These are phyloP conservation scores for Falco peregrinus DNA, from an alignment of 2,797 vertebrate species.

Conservation along the genomic window DNA sequence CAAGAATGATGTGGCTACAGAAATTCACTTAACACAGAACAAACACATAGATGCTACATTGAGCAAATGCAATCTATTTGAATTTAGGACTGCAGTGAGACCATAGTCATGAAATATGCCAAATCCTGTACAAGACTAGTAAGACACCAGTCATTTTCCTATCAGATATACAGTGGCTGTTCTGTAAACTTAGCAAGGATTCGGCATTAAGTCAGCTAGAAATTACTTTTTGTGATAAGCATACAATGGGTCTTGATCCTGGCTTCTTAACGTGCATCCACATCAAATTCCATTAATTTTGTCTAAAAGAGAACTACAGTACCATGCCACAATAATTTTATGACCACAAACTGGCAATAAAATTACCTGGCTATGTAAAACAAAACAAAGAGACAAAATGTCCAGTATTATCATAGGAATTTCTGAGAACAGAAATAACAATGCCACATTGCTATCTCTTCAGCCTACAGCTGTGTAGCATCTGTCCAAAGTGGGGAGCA, in stretches of 20 bases:
- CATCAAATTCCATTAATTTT: neutral
- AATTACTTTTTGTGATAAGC: neutral
- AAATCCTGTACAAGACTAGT: neutral
- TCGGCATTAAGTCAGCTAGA: neutral
- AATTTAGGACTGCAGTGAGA: neutral
- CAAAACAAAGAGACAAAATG: neutral
- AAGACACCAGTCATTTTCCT: neutral
- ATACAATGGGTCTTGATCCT: neutral
- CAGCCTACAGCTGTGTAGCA: neutral
- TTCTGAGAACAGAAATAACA: neutral
- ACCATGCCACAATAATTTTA: neutral
- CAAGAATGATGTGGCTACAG: neutral
- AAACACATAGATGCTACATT: neutral
- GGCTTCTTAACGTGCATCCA: neutral
- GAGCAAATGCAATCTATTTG: neutral
- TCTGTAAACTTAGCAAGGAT: neutral
- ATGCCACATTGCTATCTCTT: neutral
- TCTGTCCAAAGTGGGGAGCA: neutral
- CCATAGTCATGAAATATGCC: neutral
- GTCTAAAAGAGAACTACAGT: neutral
- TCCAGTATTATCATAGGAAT: neutral
- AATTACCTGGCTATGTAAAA: neutral
- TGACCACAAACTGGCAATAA: neutral
- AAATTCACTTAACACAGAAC: neutral
- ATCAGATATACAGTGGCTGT: neutral